phyloP scores from a whole-genome alignment of 2,797 vertebrate genomes.

The Synaphobranchus kaupii region DNA sequence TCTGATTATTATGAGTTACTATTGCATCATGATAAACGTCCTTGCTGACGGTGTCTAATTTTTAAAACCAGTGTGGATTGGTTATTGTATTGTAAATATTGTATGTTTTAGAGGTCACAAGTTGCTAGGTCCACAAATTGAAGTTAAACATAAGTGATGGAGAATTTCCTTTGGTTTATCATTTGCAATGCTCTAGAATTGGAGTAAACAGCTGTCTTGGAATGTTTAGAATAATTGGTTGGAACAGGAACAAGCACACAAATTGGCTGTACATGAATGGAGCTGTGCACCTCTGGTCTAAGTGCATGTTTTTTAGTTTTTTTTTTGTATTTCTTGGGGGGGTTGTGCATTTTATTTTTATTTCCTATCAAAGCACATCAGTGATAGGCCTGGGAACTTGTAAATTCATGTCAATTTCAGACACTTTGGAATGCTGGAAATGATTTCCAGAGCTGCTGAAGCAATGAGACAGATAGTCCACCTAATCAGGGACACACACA shows the following conservation, averaged over 20 bases:
- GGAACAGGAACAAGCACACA: neutral
- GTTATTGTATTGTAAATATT: too few species aligned
- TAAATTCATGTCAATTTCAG: neutral
- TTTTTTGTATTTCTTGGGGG: neutral
- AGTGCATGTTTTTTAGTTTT: neutral
- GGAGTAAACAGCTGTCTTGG: neutral
- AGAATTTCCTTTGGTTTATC: neutral
- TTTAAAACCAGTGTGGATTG: too few species aligned
- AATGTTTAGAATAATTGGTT: neutral
- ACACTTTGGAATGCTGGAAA: neutral
- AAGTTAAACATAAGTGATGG: neutral
- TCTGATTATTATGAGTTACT: too few species aligned
- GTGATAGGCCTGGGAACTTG: too few species aligned
- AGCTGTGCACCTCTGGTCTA: too few species aligned
- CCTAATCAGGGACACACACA: too few species aligned
- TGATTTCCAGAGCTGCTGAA: neutral
- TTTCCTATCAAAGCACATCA: neutral
- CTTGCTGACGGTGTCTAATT: too few species aligned
- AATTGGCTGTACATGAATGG: too few species aligned
- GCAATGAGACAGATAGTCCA: neutral
- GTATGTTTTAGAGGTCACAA: too few species aligned
- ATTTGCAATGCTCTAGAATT: neutral
- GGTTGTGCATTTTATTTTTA: neutral
- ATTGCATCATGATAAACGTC: too few species aligned
- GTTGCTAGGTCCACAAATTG: too few species aligned